phyloP scores from a whole-genome alignment of 37 sponge, comb jelly and placozoan species.

The Oopsacas minuta region DNA sequence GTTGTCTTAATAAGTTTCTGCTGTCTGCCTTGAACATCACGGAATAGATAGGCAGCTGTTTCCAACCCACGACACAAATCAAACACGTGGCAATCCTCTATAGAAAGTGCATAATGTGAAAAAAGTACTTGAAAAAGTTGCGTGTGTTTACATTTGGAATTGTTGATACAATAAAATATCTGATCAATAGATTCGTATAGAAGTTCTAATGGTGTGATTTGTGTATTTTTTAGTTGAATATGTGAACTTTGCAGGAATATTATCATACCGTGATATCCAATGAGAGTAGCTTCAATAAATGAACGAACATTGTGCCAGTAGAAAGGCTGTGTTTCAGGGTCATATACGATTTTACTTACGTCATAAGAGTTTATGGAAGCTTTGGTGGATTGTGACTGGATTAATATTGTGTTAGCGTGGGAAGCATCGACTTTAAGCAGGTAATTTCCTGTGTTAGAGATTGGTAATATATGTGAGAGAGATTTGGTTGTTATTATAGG shows the following conservation, averaged over 20 bases:
- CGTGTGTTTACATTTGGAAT: not conserved
- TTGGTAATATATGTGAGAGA: not conserved
- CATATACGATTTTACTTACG: not conserved
- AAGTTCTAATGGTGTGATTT: not conserved
- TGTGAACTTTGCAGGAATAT: not conserved
- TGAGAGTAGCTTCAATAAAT: not conserved
- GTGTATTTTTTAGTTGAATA: not conserved
- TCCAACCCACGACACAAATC: slow-evolving; percentile 9
- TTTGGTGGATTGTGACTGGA: not conserved
- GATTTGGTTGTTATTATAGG: not conserved
- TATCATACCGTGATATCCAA: slow-evolving; percentile 11
- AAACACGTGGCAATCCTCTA: not conserved
- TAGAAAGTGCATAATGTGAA: slow-evolving; percentile 13
- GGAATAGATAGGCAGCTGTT: not conserved
- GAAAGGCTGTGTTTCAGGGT: not conserved
- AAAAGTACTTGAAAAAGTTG: not conserved
- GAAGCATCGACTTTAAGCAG: not conserved
- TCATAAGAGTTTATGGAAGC: not conserved
- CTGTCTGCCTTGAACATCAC: not conserved
- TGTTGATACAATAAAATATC: not conserved
- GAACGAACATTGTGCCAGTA: slow-evolving; percentile 13
- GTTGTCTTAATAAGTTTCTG: not conserved
- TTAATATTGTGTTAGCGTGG: not conserved
- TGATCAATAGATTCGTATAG: not conserved
- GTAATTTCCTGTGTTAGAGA: not conserved